These are phyloP conservation scores for Indri indri DNA, from an alignment of 2,113 vertebrate genomes.

Conservation along the genomic window DNA sequence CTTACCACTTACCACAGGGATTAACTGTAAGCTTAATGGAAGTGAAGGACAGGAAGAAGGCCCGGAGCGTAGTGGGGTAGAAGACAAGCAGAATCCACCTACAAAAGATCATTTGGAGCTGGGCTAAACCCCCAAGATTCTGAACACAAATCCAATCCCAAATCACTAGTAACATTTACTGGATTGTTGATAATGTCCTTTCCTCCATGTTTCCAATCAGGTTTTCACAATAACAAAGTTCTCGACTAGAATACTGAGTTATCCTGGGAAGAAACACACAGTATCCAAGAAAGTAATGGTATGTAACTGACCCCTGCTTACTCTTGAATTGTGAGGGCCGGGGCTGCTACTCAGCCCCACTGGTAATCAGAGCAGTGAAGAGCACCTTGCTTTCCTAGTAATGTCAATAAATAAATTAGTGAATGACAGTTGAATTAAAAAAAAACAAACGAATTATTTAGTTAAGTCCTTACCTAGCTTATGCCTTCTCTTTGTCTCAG, in stretches of 20 bases:
- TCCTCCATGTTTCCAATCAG: neutral
- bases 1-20: neutral
- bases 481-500: neutral
- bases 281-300: neutral
- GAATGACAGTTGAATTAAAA: neutral
- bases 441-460: neutral
- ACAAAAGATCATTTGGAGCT: neutral
- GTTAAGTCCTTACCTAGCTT: neutral
- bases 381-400: neutral
- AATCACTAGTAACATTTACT: neutral
- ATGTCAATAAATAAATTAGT: neutral
- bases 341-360: neutral
- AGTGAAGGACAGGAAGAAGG: neutral
- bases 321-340: neutral
- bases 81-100: neutral
- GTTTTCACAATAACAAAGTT: neutral
- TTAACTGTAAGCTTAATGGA: neutral
- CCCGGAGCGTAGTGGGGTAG: neutral
- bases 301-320: neutral
- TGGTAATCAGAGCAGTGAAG: neutral
- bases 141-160: neutral
- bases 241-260: neutral
- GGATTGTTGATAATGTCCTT: neutral
- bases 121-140: neutral
- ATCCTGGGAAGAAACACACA: neutral